Base-by-base conservation (phyloP, 2,113 vertebrate genomes). In the Tetrax tetrax region DNA sequence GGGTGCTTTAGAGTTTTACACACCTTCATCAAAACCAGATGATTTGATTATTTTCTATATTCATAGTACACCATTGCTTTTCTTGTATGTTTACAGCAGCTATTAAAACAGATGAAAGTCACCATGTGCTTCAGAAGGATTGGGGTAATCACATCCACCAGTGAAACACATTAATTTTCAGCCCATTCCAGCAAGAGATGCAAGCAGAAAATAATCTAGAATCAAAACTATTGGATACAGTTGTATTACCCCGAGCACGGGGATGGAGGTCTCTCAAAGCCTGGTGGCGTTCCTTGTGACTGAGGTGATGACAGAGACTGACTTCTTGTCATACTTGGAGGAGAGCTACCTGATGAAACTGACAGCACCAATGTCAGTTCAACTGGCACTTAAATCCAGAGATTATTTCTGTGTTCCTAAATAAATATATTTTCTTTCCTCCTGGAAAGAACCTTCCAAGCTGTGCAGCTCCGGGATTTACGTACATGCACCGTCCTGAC, bases 81-180 rank as follows among this genome's bases (percentile, higher is more conserved):
- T 70, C 88, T 60, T 89, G 76, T 65, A 75, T 90, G 76, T 93
- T 96, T 93, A 93, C 93, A 90, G 88, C 88, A 93, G 79, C 93
- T 90, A 86, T 89, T 95, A 94, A 94, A 96, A 87, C 65, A 95
- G 51, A 87, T 91, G 87, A 96, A 97, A 95, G 56, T 94, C 77
- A 82, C 76, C 64, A 68, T 12, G 80, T 59, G 47, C 69, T 93
- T 87, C 87, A 87, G 77, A 91, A 1, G 2, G 77, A 92, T 81
- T 4, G 2, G 53, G 38, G 43, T 92, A 94, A 87, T 81, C 87
- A 94, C 65, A 78, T 94, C 83, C 83, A 87, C 60, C 76, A 90
- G 60, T 63, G 72, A 81, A 93, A 89, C 47, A 93, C 63, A 83
- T 90, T 69, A 70, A 92, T 97, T 93, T 93, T 95, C 53, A 84